These are phyloP conservation scores for Rattus rattus DNA, from an alignment of 2,113 vertebrate species.

Conservation along the genomic window DNA sequence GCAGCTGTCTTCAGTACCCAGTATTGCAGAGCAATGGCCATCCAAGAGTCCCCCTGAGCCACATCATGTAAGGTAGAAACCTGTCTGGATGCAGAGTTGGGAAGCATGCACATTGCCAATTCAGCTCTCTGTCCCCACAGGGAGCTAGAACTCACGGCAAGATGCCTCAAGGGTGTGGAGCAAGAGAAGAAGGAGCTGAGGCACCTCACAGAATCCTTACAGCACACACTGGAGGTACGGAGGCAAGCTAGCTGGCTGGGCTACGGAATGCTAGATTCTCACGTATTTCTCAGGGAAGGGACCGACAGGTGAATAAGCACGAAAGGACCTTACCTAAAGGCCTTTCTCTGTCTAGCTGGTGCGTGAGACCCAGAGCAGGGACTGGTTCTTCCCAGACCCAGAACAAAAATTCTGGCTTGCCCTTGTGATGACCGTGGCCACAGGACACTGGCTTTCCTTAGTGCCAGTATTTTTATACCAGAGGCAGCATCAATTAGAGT, in stretches of 20 bases:
- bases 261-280: neutral
- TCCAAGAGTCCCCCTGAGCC: neutral
- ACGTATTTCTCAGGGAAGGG: neutral
- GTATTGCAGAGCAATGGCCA: neutral
- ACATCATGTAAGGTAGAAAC: neutral
- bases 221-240: conserved; percentile 94
- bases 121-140: conserved; percentile 83
- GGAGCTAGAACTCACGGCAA: conserved; percentile 94
- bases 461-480: conserved; percentile 46
- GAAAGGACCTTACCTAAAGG: neutral
- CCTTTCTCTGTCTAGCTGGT: neutral
- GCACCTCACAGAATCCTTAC: conserved; percentile 90
- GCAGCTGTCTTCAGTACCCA: neutral
- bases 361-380: neutral
- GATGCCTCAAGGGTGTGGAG: conserved; percentile 94
- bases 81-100: neutral
- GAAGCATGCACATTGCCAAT: too few species aligned
- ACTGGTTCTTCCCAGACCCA: neutral
- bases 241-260: neutral
- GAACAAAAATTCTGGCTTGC: neutral
- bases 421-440: neutral
- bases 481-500: neutral
- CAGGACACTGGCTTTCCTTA: neutral
- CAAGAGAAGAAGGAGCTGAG: conserved; percentile 94
- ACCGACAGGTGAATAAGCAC: neutral